Percentiles rank a stretch among this genome's conserved stretches.
Conservation (phyloP, 2,888 invertebrate genomes). For the Drymonia ruficornis region DNA sequence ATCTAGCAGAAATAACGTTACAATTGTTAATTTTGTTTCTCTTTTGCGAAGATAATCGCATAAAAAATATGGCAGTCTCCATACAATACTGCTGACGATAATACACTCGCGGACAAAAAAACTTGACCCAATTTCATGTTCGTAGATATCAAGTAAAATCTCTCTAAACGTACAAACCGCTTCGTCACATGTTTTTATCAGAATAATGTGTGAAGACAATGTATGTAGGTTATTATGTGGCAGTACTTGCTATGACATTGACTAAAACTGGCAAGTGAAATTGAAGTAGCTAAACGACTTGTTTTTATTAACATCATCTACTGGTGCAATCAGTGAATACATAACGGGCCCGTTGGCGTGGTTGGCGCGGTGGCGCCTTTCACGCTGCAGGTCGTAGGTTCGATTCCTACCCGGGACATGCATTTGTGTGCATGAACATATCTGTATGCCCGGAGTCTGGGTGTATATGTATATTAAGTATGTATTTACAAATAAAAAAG, state of each 20-base stretch:
- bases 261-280: constrained; percentile 33
- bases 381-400: no score
- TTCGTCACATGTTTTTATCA: neutral
- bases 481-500: no score
- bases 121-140: constrained; percentile 29
- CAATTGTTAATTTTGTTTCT: constrained; percentile 1
- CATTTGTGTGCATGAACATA: no score
- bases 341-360: no score
- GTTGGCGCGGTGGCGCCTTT: no score
- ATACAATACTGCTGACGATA: constrained; percentile 6
- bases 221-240: neutral
- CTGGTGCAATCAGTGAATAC: no score
- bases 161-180: constrained; percentile 13
- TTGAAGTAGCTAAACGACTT: neutral
- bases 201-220: constrained; percentile 31
- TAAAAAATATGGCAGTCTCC: neutral
- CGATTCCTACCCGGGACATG: no score
- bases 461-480: no score
- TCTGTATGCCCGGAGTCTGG: no score
- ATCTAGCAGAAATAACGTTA: no score
- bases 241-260: neutral
- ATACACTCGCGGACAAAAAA: constrained; percentile 30
- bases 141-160: constrained; percentile 36
- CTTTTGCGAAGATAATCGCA: neutral
- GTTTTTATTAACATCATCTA: no score